Conservation (phyloP, 2,797 vertebrate species). For the Phaenicophaeus curvirostris region DNA sequence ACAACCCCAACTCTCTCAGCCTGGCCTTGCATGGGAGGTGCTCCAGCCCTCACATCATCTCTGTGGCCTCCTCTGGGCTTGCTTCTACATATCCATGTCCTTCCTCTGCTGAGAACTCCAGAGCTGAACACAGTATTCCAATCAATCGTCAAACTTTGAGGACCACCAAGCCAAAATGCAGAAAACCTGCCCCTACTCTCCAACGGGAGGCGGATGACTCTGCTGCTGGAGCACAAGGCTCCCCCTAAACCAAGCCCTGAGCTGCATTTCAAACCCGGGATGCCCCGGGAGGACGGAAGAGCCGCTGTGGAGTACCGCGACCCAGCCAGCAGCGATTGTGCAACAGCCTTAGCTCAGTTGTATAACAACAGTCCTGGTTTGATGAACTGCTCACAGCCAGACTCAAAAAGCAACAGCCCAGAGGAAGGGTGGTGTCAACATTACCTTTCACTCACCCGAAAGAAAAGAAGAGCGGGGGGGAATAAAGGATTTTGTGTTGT, state of each 20-base stretch:
- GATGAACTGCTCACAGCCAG: constrained; percentile 3
- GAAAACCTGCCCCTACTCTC: neutral
- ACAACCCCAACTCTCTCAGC: no score
- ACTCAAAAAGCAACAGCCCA: constrained; percentile 39
- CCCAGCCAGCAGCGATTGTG: neutral
- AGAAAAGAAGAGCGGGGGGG: neutral
- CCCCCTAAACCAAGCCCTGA: neutral
- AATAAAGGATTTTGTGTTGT: neutral
- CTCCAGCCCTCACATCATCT: no score
- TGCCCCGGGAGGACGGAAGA: neutral
- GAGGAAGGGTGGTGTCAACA: constrained; percentile 61
- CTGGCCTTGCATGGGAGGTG: no score
- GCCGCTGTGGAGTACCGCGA: fast-evolving
- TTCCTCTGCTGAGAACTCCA: no score
- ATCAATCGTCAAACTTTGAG: neutral
- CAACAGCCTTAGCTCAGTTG: neutral
- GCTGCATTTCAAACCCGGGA: neutral
- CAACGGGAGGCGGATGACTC: neutral
- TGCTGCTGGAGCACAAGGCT: neutral
- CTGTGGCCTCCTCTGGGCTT: no score
- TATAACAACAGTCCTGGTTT: constrained; percentile 14
- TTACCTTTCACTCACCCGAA: constrained; percentile 53
- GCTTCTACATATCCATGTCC: no score
- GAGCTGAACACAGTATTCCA: no score
- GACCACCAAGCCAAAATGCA: neutral